Conservation (phyloP, 1,140 invertebrate genomes). For the Diorhabda sublineata region DNA sequence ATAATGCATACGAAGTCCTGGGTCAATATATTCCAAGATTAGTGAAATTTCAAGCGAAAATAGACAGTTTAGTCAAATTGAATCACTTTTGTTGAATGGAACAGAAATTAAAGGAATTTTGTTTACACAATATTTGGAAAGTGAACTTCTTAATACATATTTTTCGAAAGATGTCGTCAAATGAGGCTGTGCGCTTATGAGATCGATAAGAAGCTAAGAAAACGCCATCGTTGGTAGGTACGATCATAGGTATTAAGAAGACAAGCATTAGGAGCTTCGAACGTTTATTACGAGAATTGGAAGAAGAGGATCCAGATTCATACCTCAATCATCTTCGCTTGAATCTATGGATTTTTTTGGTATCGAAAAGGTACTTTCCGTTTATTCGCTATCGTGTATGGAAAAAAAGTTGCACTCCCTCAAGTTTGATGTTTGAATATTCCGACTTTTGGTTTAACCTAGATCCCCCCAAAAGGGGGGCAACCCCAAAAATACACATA, state of each 20-base stretch:
- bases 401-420: too few relatives aligned
- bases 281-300: background rate
- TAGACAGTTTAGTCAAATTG: background rate
- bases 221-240: background rate
- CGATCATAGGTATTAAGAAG: background rate
- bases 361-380: too few relatives aligned
- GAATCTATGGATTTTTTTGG: background rate
- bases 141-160: constrained; percentile 6
- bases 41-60: too few relatives aligned
- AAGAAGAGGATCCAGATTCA: background rate
- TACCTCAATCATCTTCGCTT: background rate
- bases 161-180: background rate
- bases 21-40: too few relatives aligned
- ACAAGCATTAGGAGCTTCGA: background rate
- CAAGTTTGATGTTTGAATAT: too few relatives aligned
- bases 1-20: too few relatives aligned
- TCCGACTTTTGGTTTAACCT: too few relatives aligned
- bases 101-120: background rate
- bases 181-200: background rate
- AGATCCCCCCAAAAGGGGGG: too few relatives aligned
- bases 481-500: background rate
- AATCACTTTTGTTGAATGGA: background rate
- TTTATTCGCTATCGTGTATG: too few relatives aligned
- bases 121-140: constrained; percentile 4
- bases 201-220: background rate